These are phyloP conservation scores for Pentalonia nigronervosa DNA, from an alignment of 1,140 invertebrate species.

Conservation along the genomic window DNA sequence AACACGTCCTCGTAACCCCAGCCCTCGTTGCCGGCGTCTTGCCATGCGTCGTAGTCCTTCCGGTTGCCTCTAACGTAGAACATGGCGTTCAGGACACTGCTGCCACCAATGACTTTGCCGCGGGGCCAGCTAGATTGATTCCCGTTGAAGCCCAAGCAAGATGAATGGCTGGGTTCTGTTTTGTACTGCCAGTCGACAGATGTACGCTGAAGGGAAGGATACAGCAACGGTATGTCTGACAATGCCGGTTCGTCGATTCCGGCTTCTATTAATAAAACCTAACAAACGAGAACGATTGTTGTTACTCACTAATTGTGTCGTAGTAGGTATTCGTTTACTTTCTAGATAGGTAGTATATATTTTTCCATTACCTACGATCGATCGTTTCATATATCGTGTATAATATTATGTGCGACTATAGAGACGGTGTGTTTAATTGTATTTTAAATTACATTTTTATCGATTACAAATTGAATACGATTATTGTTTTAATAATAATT, in stretches of 20 bases:
- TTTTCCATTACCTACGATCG: background rate
- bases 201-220: slow-evolving; percentile 76
- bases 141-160: slow-evolving; percentile 66
- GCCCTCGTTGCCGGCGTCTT: slow-evolving; percentile 71
- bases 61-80: slow-evolving; percentile 86
- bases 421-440: background rate
- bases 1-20: slow-evolving; percentile 82
- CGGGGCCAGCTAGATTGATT: slow-evolving; percentile 69
- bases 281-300: background rate
- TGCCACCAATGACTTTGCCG: slow-evolving; percentile 77
- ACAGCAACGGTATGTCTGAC: slow-evolving; percentile 78
- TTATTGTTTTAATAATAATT: background rate
- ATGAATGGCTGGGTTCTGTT: slow-evolving; percentile 70
- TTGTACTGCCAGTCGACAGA: slow-evolving; percentile 82
- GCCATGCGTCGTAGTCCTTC: slow-evolving; percentile 86
- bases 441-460: background rate
- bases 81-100: slow-evolving; percentile 87
- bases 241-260: slow-evolving; percentile 77
- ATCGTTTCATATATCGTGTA: background rate
- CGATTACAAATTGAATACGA: background rate
- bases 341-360: background rate
- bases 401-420: background rate
- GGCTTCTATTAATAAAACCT: slow-evolving; percentile 81
- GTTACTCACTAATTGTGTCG: background rate
- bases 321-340: background rate